Percentiles rank a stretch among this genome's conserved stretches.
phyloP scores from a whole-genome alignment of 2,113 vertebrate species.

The Motacilla alba region DNA sequence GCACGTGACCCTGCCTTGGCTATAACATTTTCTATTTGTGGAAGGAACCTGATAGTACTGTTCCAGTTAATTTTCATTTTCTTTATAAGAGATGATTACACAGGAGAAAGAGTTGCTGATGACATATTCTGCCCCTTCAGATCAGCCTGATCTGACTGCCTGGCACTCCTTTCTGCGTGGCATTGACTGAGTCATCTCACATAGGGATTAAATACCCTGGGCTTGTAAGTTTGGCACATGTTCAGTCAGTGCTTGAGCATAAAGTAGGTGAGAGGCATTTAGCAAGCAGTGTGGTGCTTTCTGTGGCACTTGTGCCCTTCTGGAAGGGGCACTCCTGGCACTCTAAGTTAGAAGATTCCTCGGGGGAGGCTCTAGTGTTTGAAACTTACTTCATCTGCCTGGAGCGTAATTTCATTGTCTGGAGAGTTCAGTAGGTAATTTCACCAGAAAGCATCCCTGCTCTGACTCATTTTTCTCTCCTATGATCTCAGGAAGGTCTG shows the following conservation, averaged over 20 bases:
- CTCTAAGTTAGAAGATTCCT: background rate
- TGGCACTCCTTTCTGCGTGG: background rate
- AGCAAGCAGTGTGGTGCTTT: background rate
- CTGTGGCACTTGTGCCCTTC: background rate
- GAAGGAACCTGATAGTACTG: background rate
- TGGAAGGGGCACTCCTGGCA: background rate
- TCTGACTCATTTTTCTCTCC: background rate
- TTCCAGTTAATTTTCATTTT: background rate
- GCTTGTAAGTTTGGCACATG: background rate
- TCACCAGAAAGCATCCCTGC: background rate
- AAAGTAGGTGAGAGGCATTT: background rate
- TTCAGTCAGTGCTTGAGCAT: background rate
- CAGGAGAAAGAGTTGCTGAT: background rate
- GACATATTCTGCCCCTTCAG: background rate
- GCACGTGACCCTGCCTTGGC: background rate
- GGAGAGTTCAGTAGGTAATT: background rate
- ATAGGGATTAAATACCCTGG: background rate
- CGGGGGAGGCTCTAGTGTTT: background rate
- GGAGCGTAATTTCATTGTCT: background rate
- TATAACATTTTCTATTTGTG: background rate
- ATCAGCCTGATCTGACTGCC: background rate
- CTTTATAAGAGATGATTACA: background rate
- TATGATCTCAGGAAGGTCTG: background rate
- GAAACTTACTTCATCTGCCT: background rate
- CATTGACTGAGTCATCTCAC: background rate